These are phyloP conservation scores for Macrobrachium rosenbergii DNA, from an alignment of 1,140 invertebrate genomes.

Conservation along the genomic window DNA sequence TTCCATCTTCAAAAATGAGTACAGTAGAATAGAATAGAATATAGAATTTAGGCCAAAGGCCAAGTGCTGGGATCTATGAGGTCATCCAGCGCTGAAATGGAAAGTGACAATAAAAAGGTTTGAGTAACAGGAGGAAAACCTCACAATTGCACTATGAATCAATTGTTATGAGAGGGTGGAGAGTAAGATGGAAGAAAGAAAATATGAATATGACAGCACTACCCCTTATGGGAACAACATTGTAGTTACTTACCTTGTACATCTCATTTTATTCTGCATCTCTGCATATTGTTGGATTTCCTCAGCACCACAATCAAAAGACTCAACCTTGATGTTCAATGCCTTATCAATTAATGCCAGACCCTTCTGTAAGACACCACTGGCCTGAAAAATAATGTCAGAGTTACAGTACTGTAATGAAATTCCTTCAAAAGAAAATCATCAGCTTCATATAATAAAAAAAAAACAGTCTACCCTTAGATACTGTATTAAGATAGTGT, in stretches of 20 bases:
- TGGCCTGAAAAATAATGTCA: slow-evolving; percentile 25
- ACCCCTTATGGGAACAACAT: neutral
- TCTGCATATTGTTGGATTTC: slow-evolving; percentile 42
- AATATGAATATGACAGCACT: no score
- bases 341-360: slow-evolving; percentile 50
- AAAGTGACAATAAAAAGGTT: no score
- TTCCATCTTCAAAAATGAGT: no score
- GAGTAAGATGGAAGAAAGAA: no score
- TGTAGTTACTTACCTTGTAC: slow-evolving; percentile 33
- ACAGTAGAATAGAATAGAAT: no score
- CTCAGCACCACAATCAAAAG: slow-evolving; percentile 49
- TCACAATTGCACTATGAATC: no score
- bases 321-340: slow-evolving; percentile 39
- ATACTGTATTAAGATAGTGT: no score
- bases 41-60: no score
- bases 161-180: no score
- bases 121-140: no score
- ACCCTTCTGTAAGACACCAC: slow-evolving; percentile 41
- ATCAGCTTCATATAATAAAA: neutral
- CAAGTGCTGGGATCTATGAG: no score
- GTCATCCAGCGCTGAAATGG: no score
- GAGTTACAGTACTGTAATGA: neutral
- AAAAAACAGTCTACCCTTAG: neutral
- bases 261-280: slow-evolving; percentile 56
- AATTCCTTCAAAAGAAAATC: neutral